Evolutionary conservation across 2,888 invertebrate genomes (phyloP).

Genomic region (Heliconius charithonia): DNA sequence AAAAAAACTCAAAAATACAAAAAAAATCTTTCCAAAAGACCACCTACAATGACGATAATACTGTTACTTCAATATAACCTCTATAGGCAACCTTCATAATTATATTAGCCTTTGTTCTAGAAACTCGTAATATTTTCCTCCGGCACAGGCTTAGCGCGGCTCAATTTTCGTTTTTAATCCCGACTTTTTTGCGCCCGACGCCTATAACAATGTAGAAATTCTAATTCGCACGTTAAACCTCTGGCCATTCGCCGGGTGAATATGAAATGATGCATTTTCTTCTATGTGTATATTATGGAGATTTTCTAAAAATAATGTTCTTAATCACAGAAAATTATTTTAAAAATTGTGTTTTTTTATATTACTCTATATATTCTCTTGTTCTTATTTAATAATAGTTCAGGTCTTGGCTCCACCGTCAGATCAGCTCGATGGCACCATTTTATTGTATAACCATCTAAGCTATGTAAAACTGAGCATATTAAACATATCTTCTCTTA

Average conservation of each 20-base stretch:
- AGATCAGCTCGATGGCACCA: too few species aligned
- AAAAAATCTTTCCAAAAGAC: constrained; percentile 2
- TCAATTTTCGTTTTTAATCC: constrained; percentile 45
- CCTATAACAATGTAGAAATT: constrained; percentile 71
- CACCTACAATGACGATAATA: constrained; percentile 12
- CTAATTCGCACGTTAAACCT: constrained; percentile 72
- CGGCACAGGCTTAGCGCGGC: constrained; percentile 38
- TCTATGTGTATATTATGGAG: not conserved
- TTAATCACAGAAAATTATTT: too few species aligned
- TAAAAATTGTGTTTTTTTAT: too few species aligned
- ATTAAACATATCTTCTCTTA: too few species aligned
- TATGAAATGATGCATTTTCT: constrained; percentile 44
- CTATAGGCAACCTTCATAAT: constrained; percentile 23
- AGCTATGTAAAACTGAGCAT: too few species aligned
- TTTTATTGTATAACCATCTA: too few species aligned
- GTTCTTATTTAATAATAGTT: too few species aligned
- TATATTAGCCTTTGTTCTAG: constrained; percentile 29
- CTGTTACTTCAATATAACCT: constrained; percentile 15
- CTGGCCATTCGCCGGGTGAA: constrained; percentile 56
- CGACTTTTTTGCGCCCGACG: constrained; percentile 51
- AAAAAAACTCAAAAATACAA: not conserved
- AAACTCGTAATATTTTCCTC: constrained; percentile 31
- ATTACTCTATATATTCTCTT: too few species aligned
- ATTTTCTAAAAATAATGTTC: too few species aligned
- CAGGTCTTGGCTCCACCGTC: too few species aligned